A percentile compares a stretch with the other conserved stretches of the same genome.
Conservation (phyloP, 2,113 vertebrate genomes). For the Lepidothrix coronata region DNA sequence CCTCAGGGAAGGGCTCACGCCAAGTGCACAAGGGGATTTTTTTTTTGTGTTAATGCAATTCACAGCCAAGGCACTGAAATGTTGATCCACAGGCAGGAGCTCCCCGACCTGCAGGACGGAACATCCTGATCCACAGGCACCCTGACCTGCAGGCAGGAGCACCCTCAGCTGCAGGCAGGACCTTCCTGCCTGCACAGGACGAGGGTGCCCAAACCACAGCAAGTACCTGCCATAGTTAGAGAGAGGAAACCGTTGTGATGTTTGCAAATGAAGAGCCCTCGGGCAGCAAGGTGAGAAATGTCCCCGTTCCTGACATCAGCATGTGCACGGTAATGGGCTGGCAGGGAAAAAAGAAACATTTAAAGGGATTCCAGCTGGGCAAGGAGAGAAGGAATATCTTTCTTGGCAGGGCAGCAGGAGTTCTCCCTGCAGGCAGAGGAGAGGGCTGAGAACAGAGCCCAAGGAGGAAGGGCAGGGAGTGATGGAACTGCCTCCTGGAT, state of each 20-base stretch:
- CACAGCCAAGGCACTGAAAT: not conserved
- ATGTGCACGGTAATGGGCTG: not conserved
- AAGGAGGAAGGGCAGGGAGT: not conserved
- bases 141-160: not conserved
- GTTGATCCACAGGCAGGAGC: not conserved
- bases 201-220: fast-evolving
- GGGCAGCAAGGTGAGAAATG: not conserved
- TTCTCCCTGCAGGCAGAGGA: not conserved
- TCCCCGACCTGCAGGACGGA: not conserved
- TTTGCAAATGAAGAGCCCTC: not conserved
- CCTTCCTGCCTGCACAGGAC: not conserved
- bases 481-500: not conserved
- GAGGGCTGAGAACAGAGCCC: not conserved
- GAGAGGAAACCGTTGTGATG: not conserved
- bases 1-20: not conserved
- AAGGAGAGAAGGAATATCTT: too few species aligned
- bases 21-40: too few species aligned
- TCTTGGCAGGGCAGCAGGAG: not conserved
- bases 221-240: not conserved
- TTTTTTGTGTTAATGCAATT: too few species aligned
- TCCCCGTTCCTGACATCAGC: not conserved
- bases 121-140: not conserved
- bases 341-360: not conserved
- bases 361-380: not conserved
- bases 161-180: not conserved